These are phyloP conservation scores for Zaprionus bogoriensis DNA, from an alignment of 2,888 invertebrate species.

Conservation along the genomic window DNA sequence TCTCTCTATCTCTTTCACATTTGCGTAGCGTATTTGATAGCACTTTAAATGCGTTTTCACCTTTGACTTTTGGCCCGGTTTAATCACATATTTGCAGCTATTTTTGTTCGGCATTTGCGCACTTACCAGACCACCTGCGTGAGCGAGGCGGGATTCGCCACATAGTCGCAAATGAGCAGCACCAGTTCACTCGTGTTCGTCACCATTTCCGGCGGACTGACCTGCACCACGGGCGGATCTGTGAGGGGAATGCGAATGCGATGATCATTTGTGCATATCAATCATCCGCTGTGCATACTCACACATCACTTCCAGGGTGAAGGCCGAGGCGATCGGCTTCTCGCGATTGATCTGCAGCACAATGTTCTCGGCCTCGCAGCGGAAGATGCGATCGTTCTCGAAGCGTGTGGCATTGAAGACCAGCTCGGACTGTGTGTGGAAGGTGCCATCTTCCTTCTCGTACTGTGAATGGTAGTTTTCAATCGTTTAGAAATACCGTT, in stretches of 20 bases:
- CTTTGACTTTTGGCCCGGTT: constrained; percentile 65
- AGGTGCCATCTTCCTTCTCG: constrained; percentile 87
- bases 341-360: constrained; percentile 89
- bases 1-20: constrained; percentile 26
- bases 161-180: constrained; percentile 90
- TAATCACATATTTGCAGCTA: constrained; percentile 18
- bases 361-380: constrained; percentile 92
- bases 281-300: constrained; percentile 82
- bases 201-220: constrained; percentile 89
- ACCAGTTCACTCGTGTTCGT: constrained; percentile 90
- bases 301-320: constrained; percentile 93
- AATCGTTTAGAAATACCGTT: not conserved
- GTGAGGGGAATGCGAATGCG: constrained; percentile 43
- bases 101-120: constrained; percentile 10
- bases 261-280: too few relatives aligned
- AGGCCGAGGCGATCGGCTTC: constrained; percentile 88
- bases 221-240: constrained; percentile 93
- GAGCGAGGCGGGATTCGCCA: constrained; percentile 92
- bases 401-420: constrained; percentile 91
- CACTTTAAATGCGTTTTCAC: constrained; percentile 68
- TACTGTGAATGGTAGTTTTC: constrained; percentile 83
- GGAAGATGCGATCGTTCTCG: constrained; percentile 91
- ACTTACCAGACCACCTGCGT: constrained; percentile 89
- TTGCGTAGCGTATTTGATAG: constrained; percentile 56
- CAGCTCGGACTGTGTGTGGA: constrained; percentile 90